Evolutionary conservation across 1,140 invertebrate genomes (phyloP).

Genomic region (Habropoda laboriosa): DNA sequence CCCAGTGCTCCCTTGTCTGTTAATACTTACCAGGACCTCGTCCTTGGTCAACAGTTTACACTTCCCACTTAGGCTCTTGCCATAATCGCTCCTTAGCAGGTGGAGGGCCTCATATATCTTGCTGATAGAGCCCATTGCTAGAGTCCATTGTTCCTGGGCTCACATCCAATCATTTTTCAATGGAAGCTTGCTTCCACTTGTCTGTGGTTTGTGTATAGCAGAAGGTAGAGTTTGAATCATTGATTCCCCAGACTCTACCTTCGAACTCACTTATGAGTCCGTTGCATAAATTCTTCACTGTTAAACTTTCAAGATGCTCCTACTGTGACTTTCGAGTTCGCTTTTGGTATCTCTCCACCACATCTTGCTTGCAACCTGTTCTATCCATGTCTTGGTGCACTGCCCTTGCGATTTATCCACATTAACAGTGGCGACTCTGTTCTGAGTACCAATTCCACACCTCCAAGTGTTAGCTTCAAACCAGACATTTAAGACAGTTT

Average conservation of each 20-base stretch:
- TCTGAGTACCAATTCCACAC: too few relatives aligned
- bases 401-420: too few relatives aligned
- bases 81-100: neutral
- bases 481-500: too few relatives aligned
- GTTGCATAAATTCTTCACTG: neutral
- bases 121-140: neutral
- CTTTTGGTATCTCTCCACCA: too few relatives aligned
- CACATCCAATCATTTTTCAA: neutral
- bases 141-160: neutral
- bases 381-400: too few relatives aligned
- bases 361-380: too few relatives aligned
- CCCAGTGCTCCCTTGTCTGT: neutral
- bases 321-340: too few relatives aligned
- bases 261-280: neutral
- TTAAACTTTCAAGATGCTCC: too few relatives aligned
- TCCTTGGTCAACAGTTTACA: neutral
- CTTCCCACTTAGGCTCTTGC: neutral
- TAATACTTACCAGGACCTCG: neutral
- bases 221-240: neutral
- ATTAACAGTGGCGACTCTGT: too few relatives aligned
- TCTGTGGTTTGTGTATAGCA: slow-evolving; percentile 1
- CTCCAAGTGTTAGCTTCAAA: too few relatives aligned
- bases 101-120: neutral
- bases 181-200: neutral
- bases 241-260: neutral